Percentiles rank a stretch among this genome's conserved stretches.
Evolutionary conservation across 2,888 invertebrate species (phyloP).

Genomic region (Autographa pulchrina): DNA sequence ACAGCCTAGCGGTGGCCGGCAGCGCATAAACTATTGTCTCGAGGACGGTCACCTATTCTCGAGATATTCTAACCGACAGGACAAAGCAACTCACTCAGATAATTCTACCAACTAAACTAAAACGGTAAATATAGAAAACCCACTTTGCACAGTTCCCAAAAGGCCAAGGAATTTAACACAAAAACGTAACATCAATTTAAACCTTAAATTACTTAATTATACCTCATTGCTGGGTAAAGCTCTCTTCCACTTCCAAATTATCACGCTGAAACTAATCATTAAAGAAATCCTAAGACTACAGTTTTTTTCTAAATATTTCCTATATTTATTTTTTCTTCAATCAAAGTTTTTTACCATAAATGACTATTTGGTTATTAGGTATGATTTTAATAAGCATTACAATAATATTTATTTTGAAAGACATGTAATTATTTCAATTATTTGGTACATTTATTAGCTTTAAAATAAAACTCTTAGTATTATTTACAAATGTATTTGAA

Average conservation of each 20-base stretch:
- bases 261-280: background rate
- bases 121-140: slow-evolving; percentile 14
- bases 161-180: background rate
- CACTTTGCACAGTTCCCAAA: background rate
- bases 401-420: too few relatives aligned
- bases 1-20: background rate
- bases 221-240: background rate
- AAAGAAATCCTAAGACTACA: too few relatives aligned
- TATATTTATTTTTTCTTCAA: too few relatives aligned
- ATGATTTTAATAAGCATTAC: too few relatives aligned
- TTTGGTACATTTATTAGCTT: too few relatives aligned
- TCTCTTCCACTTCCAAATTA: too few relatives aligned
- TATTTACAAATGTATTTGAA: background rate
- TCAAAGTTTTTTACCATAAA: too few relatives aligned
- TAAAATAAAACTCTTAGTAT: too few relatives aligned
- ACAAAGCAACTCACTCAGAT: slow-evolving; percentile 33
- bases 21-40: slow-evolving; percentile 40
- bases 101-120: slow-evolving; percentile 25
- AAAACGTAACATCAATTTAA: too few relatives aligned
- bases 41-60: slow-evolving; percentile 33
- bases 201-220: background rate
- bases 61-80: slow-evolving; percentile 45
- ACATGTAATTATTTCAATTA: too few relatives aligned
- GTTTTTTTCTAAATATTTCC: too few relatives aligned
- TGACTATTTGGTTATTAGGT: too few relatives aligned